Conservation (phyloP, 1,140 invertebrate genomes). For the Amyelois transitella region DNA sequence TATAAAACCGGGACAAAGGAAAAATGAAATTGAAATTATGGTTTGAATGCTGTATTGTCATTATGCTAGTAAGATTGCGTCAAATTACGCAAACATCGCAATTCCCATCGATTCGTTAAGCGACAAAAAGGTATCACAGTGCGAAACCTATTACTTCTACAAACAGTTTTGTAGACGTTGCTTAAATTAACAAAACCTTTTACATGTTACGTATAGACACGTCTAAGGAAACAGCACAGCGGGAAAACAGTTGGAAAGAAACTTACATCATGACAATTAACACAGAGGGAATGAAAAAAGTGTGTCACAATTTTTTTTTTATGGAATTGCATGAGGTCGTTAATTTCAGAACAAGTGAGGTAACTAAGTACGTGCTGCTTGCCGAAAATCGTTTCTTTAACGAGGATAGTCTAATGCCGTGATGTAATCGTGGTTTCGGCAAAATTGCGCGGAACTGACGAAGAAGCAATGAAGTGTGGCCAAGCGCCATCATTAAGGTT, state of each 20-base stretch:
- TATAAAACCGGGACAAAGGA: no score
- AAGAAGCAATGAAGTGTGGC: conserved; percentile 46
- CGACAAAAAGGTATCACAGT: no score
- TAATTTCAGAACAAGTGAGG: conserved; percentile 45
- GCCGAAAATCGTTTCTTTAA: conserved; percentile 38
- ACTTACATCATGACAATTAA: background rate
- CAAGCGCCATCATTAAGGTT: conserved; percentile 12
- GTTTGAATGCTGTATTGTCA: no score
- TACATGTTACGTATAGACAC: background rate
- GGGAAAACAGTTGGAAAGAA: background rate
- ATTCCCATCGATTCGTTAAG: no score
- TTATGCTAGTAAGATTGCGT: no score
- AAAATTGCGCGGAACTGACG: conserved; percentile 48
- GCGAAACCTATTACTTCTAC: no score
- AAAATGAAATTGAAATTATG: no score
- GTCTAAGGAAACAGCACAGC: background rate
- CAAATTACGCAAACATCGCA: no score
- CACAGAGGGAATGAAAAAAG: background rate
- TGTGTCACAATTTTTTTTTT: conserved; percentile 5
- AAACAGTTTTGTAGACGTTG: no score
- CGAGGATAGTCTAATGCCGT: conserved; percentile 31
- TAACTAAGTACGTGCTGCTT: conserved; percentile 36
- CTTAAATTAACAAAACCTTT: background rate
- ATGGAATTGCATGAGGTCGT: conserved; percentile 11
- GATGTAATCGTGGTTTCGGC: conserved; percentile 55